phyloP scores from a whole-genome alignment of 2,113 vertebrate species.

The Archilochus colubris region DNA sequence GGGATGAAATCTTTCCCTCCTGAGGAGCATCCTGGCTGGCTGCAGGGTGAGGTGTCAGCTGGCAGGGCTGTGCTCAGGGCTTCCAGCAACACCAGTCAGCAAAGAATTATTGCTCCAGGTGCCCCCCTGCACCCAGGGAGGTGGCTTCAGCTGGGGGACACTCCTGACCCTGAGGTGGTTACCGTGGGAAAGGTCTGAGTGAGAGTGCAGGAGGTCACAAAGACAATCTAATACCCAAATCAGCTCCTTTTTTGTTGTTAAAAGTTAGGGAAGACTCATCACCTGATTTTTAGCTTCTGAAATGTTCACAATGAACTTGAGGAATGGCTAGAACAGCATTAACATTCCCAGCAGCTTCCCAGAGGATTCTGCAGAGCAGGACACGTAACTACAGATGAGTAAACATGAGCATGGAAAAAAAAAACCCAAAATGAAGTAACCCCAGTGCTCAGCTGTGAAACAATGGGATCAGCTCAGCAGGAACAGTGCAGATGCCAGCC shows the following conservation, averaged over 20 bases:
- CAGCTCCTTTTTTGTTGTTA: too few species aligned
- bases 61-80: background rate
- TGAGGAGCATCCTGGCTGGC: background rate
- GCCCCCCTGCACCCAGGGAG: background rate
- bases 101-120: fast-evolving
- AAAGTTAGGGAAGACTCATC: background rate
- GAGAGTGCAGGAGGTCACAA: fast-evolving
- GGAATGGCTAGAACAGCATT: too few species aligned
- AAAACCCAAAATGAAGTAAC: background rate
- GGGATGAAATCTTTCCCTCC: background rate
- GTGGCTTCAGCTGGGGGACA: fast-evolving
- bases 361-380: background rate
- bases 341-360: background rate
- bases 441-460: background rate
- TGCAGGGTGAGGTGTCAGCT: too few species aligned
- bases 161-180: fast-evolving
- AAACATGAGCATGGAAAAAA: too few species aligned
- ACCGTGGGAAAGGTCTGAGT: fast-evolving
- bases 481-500: background rate
- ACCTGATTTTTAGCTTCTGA: background rate
- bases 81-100: background rate
- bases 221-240: fast-evolving
- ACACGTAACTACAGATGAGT: fast-evolving
- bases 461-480: background rate
- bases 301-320: background rate